These are phyloP conservation scores for Drosophila rubida DNA, from an alignment of 2,888 invertebrate species.

Conservation along the genomic window DNA sequence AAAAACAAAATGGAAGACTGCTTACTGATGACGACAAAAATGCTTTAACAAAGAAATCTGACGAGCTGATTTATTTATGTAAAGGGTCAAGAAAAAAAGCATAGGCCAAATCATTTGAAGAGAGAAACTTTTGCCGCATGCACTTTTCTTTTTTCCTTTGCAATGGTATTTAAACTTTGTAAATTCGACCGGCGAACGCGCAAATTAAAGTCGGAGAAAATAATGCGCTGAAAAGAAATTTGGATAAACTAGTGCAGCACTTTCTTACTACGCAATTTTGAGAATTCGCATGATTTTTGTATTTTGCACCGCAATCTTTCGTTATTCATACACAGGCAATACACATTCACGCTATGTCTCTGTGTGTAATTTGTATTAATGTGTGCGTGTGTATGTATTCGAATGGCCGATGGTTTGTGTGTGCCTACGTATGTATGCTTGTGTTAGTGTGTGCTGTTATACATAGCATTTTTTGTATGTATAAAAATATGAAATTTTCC, in stretches of 20 bases:
- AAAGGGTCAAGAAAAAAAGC: slow-evolving; percentile 12
- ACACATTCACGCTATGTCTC: slow-evolving; percentile 54
- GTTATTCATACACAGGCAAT: slow-evolving; percentile 49
- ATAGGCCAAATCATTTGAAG: slow-evolving; percentile 14
- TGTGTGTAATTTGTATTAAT: slow-evolving; percentile 37
- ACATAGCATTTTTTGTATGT: slow-evolving; percentile 82
- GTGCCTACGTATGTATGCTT: slow-evolving; percentile 60
- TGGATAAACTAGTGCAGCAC: slow-evolving; percentile 35
- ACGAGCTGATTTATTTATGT: slow-evolving; percentile 49
- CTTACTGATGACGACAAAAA: slow-evolving; percentile 67
- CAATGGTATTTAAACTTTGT: slow-evolving; percentile 1
- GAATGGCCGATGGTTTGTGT: slow-evolving; percentile 8
- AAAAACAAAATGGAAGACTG: slow-evolving; percentile 83
- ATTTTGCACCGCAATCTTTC: slow-evolving; percentile 78
- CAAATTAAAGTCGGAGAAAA: not conserved
- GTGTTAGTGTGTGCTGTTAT: slow-evolving; percentile 76
- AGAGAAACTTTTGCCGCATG: slow-evolving; percentile 40
- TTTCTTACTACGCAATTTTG: slow-evolving; percentile 70
- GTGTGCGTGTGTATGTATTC: slow-evolving; percentile 50
- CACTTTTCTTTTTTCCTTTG: slow-evolving; percentile 6
- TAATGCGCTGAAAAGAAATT: not conserved
- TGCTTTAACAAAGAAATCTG: slow-evolving; percentile 71
- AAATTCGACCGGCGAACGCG: slow-evolving; percentile 29
- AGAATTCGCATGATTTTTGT: slow-evolving; percentile 76
- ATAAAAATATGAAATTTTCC: slow-evolving; percentile 81